Base-by-base conservation (phyloP, 2,797 vertebrate species). In the Morelia viridis region DNA sequence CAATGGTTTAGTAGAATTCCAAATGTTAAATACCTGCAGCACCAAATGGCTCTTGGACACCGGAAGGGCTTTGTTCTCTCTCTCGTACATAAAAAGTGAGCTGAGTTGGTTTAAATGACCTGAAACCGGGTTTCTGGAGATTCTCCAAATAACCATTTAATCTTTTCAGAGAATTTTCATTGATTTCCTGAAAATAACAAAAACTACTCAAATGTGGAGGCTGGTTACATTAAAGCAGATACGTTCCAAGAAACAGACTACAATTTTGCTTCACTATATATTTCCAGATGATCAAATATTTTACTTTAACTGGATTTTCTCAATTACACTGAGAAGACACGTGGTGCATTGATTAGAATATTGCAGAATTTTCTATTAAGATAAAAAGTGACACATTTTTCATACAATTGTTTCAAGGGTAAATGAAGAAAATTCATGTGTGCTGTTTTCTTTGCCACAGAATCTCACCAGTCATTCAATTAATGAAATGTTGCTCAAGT, bases 131-230 rank as follows among this genome's bases (percentile, higher is more conserved):
- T 95, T 98, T 99, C 96, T 99, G 98, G 35, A 99, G 97, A 95
- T 97, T 98, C 94, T 99, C 98, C 96, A 99, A 97, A 94, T 99
- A 99, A 64, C 98, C 98, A 96, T 99, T 99, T 94, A 99, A 97
- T 94, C 98, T 98, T 97, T 99, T 99, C 68, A 99, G 97, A 35
- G 99, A 99, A 96, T 99, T 99, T 97, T 99, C 99, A 97, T 99
- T 99, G 94, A 99, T 98, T 96, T 99, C 98, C 99, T 99, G 96
- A 86, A 94, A 56, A 92, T 80, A 92, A 90, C 28, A 53, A 89
- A 31, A 87, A 62, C 31, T 86, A 87, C 1, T 64, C 9, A 60
- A 24, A n/a, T 57, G 7, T 56, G 46, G 62, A 90, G 5, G 13
- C 12, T 24, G 11, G 3, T 13, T 56, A 90, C 5, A 19, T 87